Evolutionary conservation across 2,113 vertebrate genomes (phyloP).

Genomic region (Aphyosemion australe): DNA sequence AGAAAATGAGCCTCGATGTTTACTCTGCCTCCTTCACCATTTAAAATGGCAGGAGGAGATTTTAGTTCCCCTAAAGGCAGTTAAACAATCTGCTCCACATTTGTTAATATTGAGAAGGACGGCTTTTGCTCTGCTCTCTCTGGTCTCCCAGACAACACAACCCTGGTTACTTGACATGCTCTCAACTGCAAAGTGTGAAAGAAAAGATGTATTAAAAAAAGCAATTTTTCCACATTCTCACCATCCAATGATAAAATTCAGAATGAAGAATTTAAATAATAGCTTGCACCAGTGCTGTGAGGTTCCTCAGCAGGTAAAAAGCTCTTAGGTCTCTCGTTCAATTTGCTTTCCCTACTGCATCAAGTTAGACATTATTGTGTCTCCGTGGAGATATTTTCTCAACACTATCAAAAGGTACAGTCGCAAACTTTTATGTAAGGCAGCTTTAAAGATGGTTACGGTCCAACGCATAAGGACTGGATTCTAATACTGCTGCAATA

Average conservation of each 20-base stretch:
- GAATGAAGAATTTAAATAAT: constrained; percentile 8
- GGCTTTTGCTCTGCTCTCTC: constrained; percentile 35
- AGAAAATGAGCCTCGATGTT: constrained; percentile 69
- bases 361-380: too few species aligned
- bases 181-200: constrained; percentile 25
- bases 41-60: constrained; percentile 57
- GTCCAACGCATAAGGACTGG: neutral
- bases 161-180: constrained; percentile 1
- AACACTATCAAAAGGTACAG: neutral
- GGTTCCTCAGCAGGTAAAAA: neutral
- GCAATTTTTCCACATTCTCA: constrained; percentile 21
- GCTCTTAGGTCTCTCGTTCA: neutral
- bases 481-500: neutral
- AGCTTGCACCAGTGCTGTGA: neutral
- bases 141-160: constrained; percentile 38
- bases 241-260: constrained; percentile 2
- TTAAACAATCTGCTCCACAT: constrained; percentile 61
- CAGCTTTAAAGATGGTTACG: neutral
- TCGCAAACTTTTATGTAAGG: neutral
- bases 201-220: constrained; percentile 18
- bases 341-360: too few species aligned
- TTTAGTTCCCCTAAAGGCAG: constrained; percentile 41
- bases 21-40: constrained; percentile 66
- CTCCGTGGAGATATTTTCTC: neutral
- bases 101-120: constrained; percentile 35